Evolutionary conservation across 2,113 vertebrate genomes (phyloP), one percentile per base, ranked within the genome.

Genomic region (Xenopus borealis): DNA sequence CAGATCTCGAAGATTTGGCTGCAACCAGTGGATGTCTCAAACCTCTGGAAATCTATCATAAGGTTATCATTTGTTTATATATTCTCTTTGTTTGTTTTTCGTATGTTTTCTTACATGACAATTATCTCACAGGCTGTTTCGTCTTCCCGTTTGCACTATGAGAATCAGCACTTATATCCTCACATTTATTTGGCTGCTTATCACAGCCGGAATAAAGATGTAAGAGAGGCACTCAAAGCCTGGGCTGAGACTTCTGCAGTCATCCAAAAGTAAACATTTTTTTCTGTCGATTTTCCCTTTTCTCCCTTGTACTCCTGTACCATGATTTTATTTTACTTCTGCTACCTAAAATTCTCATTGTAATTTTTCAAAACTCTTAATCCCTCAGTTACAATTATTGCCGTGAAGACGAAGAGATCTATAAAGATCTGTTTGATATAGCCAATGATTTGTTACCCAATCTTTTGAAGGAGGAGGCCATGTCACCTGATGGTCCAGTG

Each of bases 341-440:
- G 14, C 47, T 12, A 50, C 47, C 47, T 50, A 16, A 12, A 13
- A 10, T 40, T 40, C 33, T 40, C 33, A 40, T 40, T 40, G 2
- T 40, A 40, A 6, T 40, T 40, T 40, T 40, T 40, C 9, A 50
- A 50, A 50, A 13, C 9, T 50, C 10, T 50, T 4, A n/a, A 16
- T 50, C 47, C 33, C 13, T 12, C 83, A 97, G 95, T 17, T 97
- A 95, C 77, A 97, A 97, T 84, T 97, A 97, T 83, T 97, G 94
- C 79, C 91, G 95, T 0, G 95, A 97, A 63, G 95, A 97, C 0
- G 95, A 97, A 82, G 95, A 97, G 84, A 97, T 97, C 82, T 97
- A 97, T 83, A 97, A 97, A 83, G 95, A 97, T 79, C 95, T 97
- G 81, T 97, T 97, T 11, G 95, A 97, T 78, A 90, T 97, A 7